Evolutionary conservation across 2,888 invertebrate species (phyloP).

Genomic region (Pteria penguin): DNA sequence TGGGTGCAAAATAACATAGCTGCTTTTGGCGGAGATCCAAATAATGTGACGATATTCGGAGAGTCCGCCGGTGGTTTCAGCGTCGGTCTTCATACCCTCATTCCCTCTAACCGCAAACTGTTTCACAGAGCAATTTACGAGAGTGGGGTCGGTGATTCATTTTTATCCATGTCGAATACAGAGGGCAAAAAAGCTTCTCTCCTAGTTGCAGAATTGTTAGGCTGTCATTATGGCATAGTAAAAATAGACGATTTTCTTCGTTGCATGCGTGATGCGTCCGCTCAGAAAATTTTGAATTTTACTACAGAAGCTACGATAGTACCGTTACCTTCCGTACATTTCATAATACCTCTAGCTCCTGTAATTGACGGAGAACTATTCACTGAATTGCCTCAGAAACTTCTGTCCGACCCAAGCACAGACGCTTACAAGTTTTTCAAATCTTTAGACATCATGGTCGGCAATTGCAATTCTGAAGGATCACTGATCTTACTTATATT

Average conservation of each 20-base stretch:
- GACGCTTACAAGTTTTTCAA: neutral
- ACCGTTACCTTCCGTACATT: neutral
- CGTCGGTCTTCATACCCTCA: conserved; percentile 17
- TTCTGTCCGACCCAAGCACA: conserved; percentile 8
- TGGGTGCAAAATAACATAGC: conserved; percentile 72
- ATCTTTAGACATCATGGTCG: conserved; percentile 36
- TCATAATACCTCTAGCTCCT: conserved; percentile 5
- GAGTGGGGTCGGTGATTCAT: conserved; percentile 33
- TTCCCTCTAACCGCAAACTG: conserved; percentile 31
- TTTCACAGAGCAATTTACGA: conserved; percentile 39
- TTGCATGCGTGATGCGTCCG: conserved; percentile 5
- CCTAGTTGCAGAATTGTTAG: neutral
- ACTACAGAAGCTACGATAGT: neutral
- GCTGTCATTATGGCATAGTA: neutral
- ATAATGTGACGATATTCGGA: conserved; percentile 71
- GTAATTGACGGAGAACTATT: conserved; percentile 38
- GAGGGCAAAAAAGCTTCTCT: neutral
- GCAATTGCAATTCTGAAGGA: conserved; percentile 29
- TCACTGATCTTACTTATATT: neutral
- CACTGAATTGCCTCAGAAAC: neutral
- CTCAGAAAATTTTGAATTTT: neutral
- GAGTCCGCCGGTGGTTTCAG: conserved; percentile 40
- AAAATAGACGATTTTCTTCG: neutral
- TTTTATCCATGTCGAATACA: neutral
- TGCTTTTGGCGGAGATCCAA: conserved; percentile 72